Base-by-base conservation (phyloP, 2,888 invertebrate species). In the Electrophaes corylata region DNA sequence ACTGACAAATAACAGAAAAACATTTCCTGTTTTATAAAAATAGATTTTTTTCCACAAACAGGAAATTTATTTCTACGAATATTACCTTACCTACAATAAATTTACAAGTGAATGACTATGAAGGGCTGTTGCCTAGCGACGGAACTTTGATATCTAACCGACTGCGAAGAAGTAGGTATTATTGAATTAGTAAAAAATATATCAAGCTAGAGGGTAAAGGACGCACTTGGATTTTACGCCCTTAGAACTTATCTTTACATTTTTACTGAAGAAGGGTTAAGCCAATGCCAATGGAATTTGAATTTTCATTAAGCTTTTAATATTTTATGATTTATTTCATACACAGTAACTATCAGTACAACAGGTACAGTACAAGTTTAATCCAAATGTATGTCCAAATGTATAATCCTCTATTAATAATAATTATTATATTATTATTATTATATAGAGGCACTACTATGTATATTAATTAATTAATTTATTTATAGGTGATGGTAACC, bases 91-190 rank as follows among this genome's bases (percentile, higher is more conserved):
- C 65, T 64, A 61, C 64, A 60, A 60, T 53, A 63, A 49, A 57
- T 67, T 72, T 48, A 67, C 70, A 63, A 66, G 63, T 45, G 65
- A 59, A 29, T 49, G 55, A 46, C 43, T 33, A 48, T 39, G 55
- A 70, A 71, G 67, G 68, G 43, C 60, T 62, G 69, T 55, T 46
- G 66, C 62, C 57, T 66, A 66, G 68, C 67, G 57, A 71, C 69
- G 39, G 31, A 61, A 68, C 69, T 71, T 70, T 71, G 71, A 69
- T 66, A 62, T 65, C 62, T 60, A 68, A 48, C 61, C 65, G 46
- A 64, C 62, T 64, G 72, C 40, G 64, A 61, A 65, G 50, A 60
- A 69, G 65, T 59, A 46, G 50, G 55, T 46, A 59, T 50, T 59
- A 59, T 59, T 47, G 41, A 46, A 51, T 59, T 51, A 59, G 54